phyloP scores from a whole-genome alignment of 2,797 vertebrate species.

The Decapterus maruadsi region DNA sequence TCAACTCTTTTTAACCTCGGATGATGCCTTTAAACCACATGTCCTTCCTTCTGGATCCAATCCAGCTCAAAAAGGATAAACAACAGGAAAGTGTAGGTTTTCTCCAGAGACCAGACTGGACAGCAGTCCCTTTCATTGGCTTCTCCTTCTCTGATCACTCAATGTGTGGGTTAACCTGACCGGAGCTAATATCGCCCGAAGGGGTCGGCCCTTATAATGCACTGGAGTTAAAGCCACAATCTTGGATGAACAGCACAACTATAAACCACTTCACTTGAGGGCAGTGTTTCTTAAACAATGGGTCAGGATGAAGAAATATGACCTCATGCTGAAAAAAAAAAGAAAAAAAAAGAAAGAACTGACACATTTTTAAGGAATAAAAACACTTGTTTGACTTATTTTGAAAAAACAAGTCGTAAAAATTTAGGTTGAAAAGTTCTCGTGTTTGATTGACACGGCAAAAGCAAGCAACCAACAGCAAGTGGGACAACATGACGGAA shows the following conservation, averaged over 20 bases:
- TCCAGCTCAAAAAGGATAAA: slow-evolving; percentile 25
- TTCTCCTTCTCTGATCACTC: slow-evolving; percentile 38
- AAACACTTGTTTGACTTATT: slow-evolving; percentile 1
- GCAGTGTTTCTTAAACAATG: slow-evolving; percentile 70
- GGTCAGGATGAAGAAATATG: slow-evolving; percentile 28
- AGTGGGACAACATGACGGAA: slow-evolving; percentile 19
- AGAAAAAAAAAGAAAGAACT: slow-evolving; percentile 12
- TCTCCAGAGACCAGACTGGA: slow-evolving; percentile 41
- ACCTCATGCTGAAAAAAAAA: slow-evolving; percentile 19
- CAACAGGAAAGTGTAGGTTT: slow-evolving; percentile 52
- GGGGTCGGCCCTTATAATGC: slow-evolving; percentile 25
- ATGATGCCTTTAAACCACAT: slow-evolving; percentile 2
- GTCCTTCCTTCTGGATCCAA: slow-evolving; percentile 26
- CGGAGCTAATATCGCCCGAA: slow-evolving; percentile 44
- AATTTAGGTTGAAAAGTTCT: slow-evolving; percentile 23
- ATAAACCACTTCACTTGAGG: slow-evolving; percentile 63
- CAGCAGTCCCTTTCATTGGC: slow-evolving; percentile 40
- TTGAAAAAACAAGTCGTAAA: slow-evolving; percentile 46
- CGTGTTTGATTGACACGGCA: slow-evolving; percentile 9
- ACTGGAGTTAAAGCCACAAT: slow-evolving; percentile 41
- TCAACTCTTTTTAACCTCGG: neutral
- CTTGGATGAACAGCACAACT: slow-evolving; percentile 45
- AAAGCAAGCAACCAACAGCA: slow-evolving; percentile 23
- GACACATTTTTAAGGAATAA: slow-evolving; percentile 22
- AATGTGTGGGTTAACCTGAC: slow-evolving; percentile 49